phyloP scores from a whole-genome alignment of 1,140 invertebrate species.

The Anastrepha ludens region DNA sequence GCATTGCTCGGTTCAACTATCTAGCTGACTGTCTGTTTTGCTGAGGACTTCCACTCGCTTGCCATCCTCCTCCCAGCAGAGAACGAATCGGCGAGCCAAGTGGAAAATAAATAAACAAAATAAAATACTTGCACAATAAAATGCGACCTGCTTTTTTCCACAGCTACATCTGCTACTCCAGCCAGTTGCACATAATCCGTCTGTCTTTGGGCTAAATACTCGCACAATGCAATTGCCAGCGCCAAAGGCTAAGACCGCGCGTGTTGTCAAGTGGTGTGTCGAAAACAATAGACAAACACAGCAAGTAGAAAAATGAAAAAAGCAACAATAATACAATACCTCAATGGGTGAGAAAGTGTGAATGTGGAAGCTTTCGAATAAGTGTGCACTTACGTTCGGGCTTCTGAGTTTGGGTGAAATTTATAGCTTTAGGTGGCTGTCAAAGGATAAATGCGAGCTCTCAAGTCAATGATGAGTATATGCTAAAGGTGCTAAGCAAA shows the following conservation, averaged over 20 bases:
- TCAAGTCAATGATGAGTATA: slow-evolving; percentile 16
- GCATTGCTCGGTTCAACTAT: neutral
- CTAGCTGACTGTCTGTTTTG: neutral
- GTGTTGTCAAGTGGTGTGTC: slow-evolving; percentile 1
- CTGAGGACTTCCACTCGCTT: slow-evolving; percentile 9
- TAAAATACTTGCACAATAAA: neutral
- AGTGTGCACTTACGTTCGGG: neutral
- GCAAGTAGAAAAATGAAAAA: neutral
- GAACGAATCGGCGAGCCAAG: neutral
- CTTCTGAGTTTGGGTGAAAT: neutral
- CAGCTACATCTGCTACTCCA: neutral
- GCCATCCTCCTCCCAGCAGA: neutral
- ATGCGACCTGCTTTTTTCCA: slow-evolving; percentile 35
- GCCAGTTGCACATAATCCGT: slow-evolving; percentile 15
- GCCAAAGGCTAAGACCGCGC: neutral
- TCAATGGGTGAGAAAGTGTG: slow-evolving; percentile 5
- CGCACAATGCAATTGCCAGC: neutral
- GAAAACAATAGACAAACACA: slow-evolving; percentile 26
- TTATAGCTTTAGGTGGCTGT: neutral
- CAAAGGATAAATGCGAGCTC: neutral
- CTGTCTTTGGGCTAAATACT: slow-evolving; percentile 28
- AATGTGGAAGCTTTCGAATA: slow-evolving; percentile 7
- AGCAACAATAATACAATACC: neutral
- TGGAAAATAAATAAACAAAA: slow-evolving; percentile 46
- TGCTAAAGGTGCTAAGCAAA: slow-evolving; percentile 17